A percentile compares a stretch with the other conserved stretches of the same genome.
phyloP scores from a whole-genome alignment of 2,113 vertebrate species.

The Tretioscincus oriximinensis region DNA sequence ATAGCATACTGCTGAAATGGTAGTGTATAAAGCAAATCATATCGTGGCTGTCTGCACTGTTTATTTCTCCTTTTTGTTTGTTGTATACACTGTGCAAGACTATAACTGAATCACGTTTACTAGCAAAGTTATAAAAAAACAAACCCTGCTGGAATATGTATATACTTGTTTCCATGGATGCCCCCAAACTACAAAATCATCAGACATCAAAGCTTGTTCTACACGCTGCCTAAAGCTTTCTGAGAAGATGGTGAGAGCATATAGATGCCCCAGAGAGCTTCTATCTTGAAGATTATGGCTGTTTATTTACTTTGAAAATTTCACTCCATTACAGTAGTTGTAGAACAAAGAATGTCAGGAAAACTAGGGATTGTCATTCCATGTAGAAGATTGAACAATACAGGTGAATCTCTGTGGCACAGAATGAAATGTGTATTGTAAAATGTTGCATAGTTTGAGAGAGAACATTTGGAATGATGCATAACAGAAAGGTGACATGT shows the following conservation, averaged over 20 bases:
- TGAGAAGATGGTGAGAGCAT: neutral
- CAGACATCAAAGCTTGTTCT: neutral
- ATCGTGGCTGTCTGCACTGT: neutral
- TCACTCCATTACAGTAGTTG: neutral
- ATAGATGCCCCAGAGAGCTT: neutral
- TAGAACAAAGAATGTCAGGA: neutral
- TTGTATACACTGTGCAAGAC: neutral
- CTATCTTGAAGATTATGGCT: neutral
- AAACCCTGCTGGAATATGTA: neutral
- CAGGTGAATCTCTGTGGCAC: conserved; percentile 1
- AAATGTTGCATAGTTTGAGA: neutral
- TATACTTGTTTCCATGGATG: neutral
- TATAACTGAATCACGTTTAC: neutral
- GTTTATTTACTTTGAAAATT: conserved; percentile 9
- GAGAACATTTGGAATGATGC: neutral
- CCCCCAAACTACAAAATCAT: neutral
- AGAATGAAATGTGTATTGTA: neutral
- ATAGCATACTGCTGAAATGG: neutral
- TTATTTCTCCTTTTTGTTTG: neutral
- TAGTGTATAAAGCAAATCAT: neutral
- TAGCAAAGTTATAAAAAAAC: neutral
- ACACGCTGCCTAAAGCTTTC: neutral
- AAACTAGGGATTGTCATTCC: neutral
- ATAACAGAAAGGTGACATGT: neutral
- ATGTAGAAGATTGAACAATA: conserved; percentile 7